phyloP scores from a whole-genome alignment of 2,888 invertebrate species.

The Plagodis pulveraria region DNA sequence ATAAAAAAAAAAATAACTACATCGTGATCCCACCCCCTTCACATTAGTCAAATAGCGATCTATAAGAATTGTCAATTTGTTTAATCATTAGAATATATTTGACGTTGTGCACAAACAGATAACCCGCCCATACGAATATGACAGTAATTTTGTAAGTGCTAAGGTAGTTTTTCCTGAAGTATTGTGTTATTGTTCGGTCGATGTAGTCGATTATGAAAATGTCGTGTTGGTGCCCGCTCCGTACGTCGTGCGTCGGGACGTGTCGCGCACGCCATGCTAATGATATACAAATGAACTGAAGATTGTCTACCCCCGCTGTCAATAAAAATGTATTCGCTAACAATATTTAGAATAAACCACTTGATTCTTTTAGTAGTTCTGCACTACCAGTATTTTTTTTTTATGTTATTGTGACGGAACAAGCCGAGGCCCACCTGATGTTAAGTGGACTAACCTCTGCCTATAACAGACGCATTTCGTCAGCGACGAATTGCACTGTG shows the following conservation, averaged over 20 bases:
- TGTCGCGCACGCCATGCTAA: slow-evolving; percentile 50
- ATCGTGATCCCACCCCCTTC: slow-evolving; percentile 29
- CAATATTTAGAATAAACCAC: slow-evolving; percentile 13
- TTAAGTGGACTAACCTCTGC: too few species aligned
- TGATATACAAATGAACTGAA: slow-evolving; percentile 65
- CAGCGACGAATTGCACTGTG: too few species aligned
- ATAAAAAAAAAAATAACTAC: background rate
- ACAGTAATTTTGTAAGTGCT: slow-evolving; percentile 4
- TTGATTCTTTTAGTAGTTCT: background rate
- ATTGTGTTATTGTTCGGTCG: slow-evolving; percentile 34
- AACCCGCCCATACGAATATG: slow-evolving; percentile 17
- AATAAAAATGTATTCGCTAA: slow-evolving; percentile 27
- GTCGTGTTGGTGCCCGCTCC: slow-evolving; percentile 52
- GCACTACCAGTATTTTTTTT: too few species aligned
- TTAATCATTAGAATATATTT: slow-evolving; percentile 38
- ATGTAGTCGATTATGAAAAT: slow-evolving; percentile 70
- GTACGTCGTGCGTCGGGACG: slow-evolving; percentile 37
- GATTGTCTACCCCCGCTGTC: slow-evolving; percentile 44
- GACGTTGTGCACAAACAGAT: slow-evolving; percentile 36
- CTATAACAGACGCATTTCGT: too few species aligned
- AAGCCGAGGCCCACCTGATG: too few species aligned
- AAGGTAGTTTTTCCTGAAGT: slow-evolving; percentile 13
- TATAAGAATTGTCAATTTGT: slow-evolving; percentile 41
- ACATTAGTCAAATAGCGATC: slow-evolving; percentile 30
- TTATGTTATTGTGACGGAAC: too few species aligned